phyloP scores from a whole-genome alignment of 2,113 vertebrate genomes.

The Cebidichthys violaceus region DNA sequence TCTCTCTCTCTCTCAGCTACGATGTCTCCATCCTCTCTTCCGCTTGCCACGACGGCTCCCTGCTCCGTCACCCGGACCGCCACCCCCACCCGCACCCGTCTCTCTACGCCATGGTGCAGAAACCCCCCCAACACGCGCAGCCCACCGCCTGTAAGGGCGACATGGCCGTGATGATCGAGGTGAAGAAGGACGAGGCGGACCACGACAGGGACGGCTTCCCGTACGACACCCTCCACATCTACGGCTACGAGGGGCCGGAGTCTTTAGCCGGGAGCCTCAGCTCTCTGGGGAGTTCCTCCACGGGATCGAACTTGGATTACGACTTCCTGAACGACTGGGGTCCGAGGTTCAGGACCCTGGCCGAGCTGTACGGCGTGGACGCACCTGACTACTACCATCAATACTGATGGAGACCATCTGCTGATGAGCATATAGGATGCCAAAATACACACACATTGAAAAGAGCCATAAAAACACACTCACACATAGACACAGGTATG shows the following conservation, averaged over 20 bases:
- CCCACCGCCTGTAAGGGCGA: conserved; percentile 85
- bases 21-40: conserved; percentile 96
- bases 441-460: conserved; percentile 35
- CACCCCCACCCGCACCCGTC: conserved; percentile 60
- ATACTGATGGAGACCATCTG: conserved; percentile 67
- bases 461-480: conserved; percentile 59
- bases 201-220: conserved; percentile 90
- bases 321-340: conserved; percentile 97
- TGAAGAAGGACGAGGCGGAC: conserved; percentile 96
- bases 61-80: conserved; percentile 73
- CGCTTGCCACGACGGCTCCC: conserved; percentile 81
- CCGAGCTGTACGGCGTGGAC: conserved; percentile 92
- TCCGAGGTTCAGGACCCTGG: conserved; percentile 93
- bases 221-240: conserved; percentile 96
- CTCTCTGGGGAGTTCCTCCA: conserved; percentile 90
- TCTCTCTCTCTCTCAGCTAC: conserved; percentile 80
- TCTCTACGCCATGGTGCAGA: conserved; percentile 87
- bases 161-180: conserved; percentile 95
- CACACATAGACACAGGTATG: background rate
- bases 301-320: conserved; percentile 90
- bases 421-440: background rate
- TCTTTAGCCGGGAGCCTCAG: conserved; percentile 94
- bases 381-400: conserved; percentile 73
- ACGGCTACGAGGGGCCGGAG: conserved; percentile 92
- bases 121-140: conserved; percentile 73